These are phyloP conservation scores for Tachycineta bicolor DNA, from an alignment of 2,113 vertebrate species.

Conservation along the genomic window DNA sequence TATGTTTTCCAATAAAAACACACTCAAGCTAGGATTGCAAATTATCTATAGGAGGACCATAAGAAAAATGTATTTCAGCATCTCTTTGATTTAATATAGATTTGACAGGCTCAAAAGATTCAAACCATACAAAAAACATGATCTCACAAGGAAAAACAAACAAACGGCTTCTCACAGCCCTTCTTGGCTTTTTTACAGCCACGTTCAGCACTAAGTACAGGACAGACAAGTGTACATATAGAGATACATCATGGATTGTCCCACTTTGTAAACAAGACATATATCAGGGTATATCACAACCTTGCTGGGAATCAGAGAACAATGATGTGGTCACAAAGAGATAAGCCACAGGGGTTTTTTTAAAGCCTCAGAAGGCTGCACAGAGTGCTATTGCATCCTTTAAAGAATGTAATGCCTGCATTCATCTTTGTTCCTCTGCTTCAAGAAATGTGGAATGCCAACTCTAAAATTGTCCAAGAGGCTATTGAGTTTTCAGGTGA, in stretches of 20 bases:
- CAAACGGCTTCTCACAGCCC: not conserved
- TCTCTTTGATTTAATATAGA: not conserved
- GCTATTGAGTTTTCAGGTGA: constrained; percentile 55
- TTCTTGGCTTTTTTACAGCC: not conserved
- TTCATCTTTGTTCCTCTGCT: constrained; percentile 56
- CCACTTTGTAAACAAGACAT: not conserved
- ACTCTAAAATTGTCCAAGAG: constrained; percentile 63
- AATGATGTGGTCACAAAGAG: not conserved
- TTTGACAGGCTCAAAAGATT: not conserved
- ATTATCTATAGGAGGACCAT: not conserved
- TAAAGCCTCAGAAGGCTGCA: constrained; percentile 46
- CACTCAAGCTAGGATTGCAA: not conserved
- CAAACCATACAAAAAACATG: not conserved
- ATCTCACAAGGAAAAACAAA: not conserved
- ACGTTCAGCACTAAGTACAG: not conserved
- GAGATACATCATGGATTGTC: not conserved
- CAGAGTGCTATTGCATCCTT: not conserved
- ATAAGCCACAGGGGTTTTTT: constrained; percentile 63
- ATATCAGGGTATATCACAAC: not conserved
- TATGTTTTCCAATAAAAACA: not conserved
- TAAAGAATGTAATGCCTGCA: constrained; percentile 63
- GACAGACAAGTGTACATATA: not conserved
- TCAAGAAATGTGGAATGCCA: constrained; percentile 60
- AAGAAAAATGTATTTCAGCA: not conserved
- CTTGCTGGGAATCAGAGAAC: not conserved